These are phyloP conservation scores for Myiothlypis coronata DNA, from an alignment of 2,797 vertebrate species.

Conservation along the genomic window DNA sequence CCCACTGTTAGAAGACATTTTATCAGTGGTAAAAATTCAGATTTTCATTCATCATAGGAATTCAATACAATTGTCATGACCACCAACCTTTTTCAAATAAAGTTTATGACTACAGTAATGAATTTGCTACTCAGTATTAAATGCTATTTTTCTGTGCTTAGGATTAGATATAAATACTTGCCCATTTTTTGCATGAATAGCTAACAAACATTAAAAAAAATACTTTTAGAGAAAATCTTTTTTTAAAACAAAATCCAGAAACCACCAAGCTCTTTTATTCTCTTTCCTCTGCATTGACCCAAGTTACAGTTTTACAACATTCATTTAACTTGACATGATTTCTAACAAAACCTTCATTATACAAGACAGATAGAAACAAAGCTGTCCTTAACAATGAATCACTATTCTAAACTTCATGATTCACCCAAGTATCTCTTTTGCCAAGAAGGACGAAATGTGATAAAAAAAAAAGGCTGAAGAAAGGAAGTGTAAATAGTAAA, in stretches of 20 bases:
- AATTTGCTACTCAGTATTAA: not conserved
- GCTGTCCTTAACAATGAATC: slow-evolving; percentile 27
- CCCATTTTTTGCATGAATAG: not conserved
- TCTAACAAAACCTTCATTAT: slow-evolving; percentile 6
- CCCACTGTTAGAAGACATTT: not conserved
- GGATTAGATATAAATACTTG: not conserved
- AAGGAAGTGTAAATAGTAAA: not conserved
- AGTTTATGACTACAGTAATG: not conserved
- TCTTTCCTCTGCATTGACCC: not conserved
- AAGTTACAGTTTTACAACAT: not conserved
- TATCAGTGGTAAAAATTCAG: not conserved
- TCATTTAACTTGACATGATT: slow-evolving; percentile 10
- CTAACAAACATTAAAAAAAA: not conserved
- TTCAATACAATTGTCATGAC: not conserved
- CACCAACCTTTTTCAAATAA: not conserved
- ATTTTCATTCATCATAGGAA: not conserved
- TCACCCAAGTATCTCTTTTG: not conserved
- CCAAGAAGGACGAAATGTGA: not conserved
- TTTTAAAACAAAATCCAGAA: not conserved
- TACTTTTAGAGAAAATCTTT: not conserved
- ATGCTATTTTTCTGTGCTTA: not conserved
- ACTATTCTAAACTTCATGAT: not conserved
- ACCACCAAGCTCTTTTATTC: not conserved
- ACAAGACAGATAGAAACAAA: slow-evolving; percentile 18
- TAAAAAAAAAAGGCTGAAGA: slow-evolving; percentile 22